Percentiles rank a stretch among this genome's conserved stretches.
These are phyloP conservation scores for Macroglossus sobrinus DNA, from an alignment of 2,113 vertebrate species.

Conservation along the genomic window DNA sequence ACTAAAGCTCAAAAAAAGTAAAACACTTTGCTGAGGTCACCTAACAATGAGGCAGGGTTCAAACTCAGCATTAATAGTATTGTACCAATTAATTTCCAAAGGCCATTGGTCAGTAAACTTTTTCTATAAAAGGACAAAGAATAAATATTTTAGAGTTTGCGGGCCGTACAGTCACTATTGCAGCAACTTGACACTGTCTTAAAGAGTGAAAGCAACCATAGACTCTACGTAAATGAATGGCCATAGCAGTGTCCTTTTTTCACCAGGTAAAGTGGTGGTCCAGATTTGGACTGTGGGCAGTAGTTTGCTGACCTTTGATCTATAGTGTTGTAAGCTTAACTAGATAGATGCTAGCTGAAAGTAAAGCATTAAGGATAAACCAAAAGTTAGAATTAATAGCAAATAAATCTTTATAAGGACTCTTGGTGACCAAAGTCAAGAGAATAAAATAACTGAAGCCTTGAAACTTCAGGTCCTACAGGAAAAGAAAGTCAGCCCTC, in stretches of 20 bases:
- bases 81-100: background rate
- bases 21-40: background rate
- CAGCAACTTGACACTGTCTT: background rate
- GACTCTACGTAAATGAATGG: background rate
- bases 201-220: background rate
- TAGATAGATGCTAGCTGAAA: background rate
- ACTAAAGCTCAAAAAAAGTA: background rate
- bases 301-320: background rate
- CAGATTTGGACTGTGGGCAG: background rate
- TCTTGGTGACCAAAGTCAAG: background rate
- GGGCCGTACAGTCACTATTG: background rate
- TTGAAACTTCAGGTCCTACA: background rate
- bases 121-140: background rate
- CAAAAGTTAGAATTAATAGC: background rate
- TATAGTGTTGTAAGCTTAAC: background rate
- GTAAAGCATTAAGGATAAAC: background rate
- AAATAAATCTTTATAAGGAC: background rate
- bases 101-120: background rate
- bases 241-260: background rate
- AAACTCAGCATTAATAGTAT: background rate
- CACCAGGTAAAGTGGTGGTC: background rate
- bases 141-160: background rate
- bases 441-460: background rate
- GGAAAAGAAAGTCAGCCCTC: background rate
- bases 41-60: background rate